Conservation (phyloP, 2,888 invertebrate species). For the Thymelicus lineola region DNA sequence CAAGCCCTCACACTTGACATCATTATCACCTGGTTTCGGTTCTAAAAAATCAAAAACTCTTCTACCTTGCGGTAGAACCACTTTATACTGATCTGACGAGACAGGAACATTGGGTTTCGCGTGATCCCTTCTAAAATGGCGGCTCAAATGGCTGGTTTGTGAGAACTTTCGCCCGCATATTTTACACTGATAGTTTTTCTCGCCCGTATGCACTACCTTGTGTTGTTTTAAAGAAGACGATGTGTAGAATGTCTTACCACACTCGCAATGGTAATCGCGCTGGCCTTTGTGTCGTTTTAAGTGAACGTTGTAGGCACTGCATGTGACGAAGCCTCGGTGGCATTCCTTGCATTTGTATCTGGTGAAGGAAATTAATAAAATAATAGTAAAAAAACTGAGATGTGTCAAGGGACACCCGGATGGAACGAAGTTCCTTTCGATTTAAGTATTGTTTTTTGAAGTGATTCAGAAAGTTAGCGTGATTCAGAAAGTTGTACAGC, state of each 20-base stretch:
- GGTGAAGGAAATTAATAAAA: conserved; percentile 24
- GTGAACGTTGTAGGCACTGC: conserved; percentile 75
- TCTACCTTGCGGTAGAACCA: conserved; percentile 51
- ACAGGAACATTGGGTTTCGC: conserved; percentile 67
- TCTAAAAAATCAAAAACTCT: conserved; percentile 53
- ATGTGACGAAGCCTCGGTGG: conserved; percentile 73
- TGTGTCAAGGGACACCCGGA: too few species aligned
- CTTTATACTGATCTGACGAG: conserved; percentile 64
- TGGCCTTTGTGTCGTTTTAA: conserved; percentile 77
- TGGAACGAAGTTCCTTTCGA: too few species aligned
- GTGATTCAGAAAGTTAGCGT: too few species aligned
- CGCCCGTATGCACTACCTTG: conserved; percentile 74
- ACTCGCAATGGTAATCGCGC: conserved; percentile 75
- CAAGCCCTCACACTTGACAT: conserved; percentile 59
- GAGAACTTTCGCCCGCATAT: conserved; percentile 77
- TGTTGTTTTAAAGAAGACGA: conserved; percentile 77
- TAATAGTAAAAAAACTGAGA: too few species aligned
- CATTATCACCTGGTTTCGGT: conserved; percentile 33
- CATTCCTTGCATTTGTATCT: conserved; percentile 77
- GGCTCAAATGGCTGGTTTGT: conserved; percentile 72
- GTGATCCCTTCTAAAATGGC: conserved; percentile 77
- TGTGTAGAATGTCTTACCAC: conserved; percentile 78
- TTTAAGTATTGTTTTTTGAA: too few species aligned
- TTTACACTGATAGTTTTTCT: conserved; percentile 77
- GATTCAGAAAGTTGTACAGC: too few species aligned